Percentiles rank a stretch among this genome's conserved stretches.
Conservation (phyloP, 2,113 vertebrate species). For the Larimichthys crocea region DNA sequence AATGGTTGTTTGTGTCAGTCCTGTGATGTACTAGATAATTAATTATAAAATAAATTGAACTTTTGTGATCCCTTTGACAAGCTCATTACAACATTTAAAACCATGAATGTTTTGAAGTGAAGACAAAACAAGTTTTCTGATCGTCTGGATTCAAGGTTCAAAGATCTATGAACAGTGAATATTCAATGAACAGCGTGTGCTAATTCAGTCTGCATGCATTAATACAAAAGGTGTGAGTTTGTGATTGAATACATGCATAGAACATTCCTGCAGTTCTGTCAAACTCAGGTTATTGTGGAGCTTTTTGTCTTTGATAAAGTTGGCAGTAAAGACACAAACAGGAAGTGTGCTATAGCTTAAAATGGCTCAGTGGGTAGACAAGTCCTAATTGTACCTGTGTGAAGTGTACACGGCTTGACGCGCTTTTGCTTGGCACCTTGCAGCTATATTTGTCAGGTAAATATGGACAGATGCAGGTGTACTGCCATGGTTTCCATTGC, state of each 20-base stretch:
- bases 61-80: neutral
- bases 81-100: neutral
- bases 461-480: constrained; percentile 41
- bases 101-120: neutral
- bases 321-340: constrained; percentile 31
- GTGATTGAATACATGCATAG: neutral
- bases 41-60: no score
- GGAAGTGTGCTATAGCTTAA: neutral
- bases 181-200: neutral
- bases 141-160: neutral
- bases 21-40: no score
- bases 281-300: constrained; percentile 6
- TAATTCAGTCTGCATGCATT: neutral
- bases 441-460: constrained; percentile 49
- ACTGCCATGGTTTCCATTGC: constrained; percentile 23
- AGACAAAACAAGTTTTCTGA: neutral
- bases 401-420: neutral
- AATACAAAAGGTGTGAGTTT: constrained; percentile 1
- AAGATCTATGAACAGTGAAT: neutral
- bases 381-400: constrained; percentile 41
- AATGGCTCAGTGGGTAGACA: constrained; percentile 33
- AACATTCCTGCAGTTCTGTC: constrained; percentile 4
- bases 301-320: neutral
- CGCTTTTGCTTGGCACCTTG: constrained; percentile 1
- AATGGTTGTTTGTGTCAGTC: no score